Conservation (phyloP, 2,797 vertebrate species). For the Characodon lateralis region DNA sequence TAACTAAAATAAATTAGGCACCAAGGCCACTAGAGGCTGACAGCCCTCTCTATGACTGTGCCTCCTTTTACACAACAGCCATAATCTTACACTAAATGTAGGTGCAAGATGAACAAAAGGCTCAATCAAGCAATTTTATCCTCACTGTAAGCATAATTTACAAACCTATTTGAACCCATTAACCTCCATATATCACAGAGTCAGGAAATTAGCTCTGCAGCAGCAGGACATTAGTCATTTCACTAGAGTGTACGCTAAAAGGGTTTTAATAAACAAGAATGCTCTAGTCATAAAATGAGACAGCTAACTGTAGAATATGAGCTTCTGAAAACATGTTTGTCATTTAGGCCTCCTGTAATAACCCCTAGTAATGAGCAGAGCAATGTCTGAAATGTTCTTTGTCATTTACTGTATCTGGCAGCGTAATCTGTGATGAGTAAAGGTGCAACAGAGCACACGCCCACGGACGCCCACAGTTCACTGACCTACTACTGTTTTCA, state of each 20-base stretch:
- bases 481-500: slow-evolving; percentile 69
- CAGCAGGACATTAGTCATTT: slow-evolving; percentile 29
- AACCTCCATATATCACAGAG: slow-evolving; percentile 23
- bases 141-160: neutral
- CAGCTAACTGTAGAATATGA: slow-evolving; percentile 35
- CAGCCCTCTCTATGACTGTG: neutral
- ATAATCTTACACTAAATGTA: neutral
- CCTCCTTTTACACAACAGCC: neutral
- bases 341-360: slow-evolving; percentile 41
- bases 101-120: neutral
- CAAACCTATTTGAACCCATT: slow-evolving; percentile 7
- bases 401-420: slow-evolving; percentile 62
- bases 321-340: slow-evolving; percentile 35
- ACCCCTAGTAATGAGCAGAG: slow-evolving; percentile 38
- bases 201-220: neutral
- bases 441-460: slow-evolving; percentile 52
- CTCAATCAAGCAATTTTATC: neutral
- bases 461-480: slow-evolving; percentile 32
- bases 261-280: neutral
- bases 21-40: slow-evolving; percentile 45
- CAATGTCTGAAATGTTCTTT: slow-evolving; percentile 44
- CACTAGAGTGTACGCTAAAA: slow-evolving; percentile 2
- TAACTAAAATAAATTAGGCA: neutral
- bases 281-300: slow-evolving; percentile 8
- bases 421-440: slow-evolving; percentile 56